Base-by-base conservation (phyloP, 2,797 vertebrate genomes). In the Cryptoblepharus egeriae region DNA sequence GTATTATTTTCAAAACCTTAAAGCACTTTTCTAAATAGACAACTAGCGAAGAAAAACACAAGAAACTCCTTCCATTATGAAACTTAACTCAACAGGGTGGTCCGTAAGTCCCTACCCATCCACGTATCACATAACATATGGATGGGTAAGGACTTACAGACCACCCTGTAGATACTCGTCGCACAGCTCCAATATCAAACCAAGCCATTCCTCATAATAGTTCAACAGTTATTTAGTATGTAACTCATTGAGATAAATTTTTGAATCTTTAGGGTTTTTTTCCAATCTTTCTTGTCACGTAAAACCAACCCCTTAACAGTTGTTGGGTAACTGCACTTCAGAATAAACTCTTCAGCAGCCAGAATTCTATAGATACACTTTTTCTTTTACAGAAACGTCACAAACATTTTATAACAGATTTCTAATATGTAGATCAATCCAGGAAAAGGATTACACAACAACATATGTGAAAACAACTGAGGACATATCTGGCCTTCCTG, bases 171-270 rank as follows among this genome's bases (percentile, higher is more conserved):
- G 61, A 89, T 79, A 60, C 60, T 79, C 88, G 70, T 8, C 84
- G 55, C 60, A 78, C 37, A 4, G 90, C 93, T 93, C 80, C 81
- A 94, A 88, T 84, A 91, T 82, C 60, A 32, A 84, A 70, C 79
- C 89, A 83, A 0, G 1, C 37, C 82, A 61, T 65, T 83, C 22
- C 55, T 80, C 92, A 82, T 39, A 10, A 70, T 79, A 88, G 57
- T 7, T 87, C 73, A 28, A 88, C 8, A 88, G 79, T 79, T 89
- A 81, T 90, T 93, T 88, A 87, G 90, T 93, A 93, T 93, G 88
- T 89, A 91, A 64, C 52, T 92, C 37, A 67, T 60, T 75, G 35
- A 65, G 67, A 39, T 79, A 89, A 79, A 89, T 61, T 93, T 93
- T 92, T 91, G 35, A 35, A 87, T 93, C 79, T 79, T 22, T 73